Base-by-base conservation (phyloP, 2,797 vertebrate species). In the Poecilia gillii region DNA sequence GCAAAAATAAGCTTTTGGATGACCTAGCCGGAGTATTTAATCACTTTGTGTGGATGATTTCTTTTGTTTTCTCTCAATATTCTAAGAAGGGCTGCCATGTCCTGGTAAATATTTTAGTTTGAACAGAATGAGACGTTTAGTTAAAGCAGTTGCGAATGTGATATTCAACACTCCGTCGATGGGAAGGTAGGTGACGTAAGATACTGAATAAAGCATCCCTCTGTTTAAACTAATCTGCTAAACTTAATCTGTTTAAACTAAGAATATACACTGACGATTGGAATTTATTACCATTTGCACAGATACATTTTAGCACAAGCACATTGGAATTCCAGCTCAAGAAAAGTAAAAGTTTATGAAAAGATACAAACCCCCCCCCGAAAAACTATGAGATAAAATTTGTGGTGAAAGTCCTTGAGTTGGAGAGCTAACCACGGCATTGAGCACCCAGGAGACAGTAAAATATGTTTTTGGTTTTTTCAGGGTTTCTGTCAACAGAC, bases 401-500 rank as follows among this genome's bases (percentile, higher is more conserved):
- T 8, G 49, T 53, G 20, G 25, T 53, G 20, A 53, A 25, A 53
- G 49, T 53, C 20, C 49, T 53, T 53, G 49, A 25, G 49, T 25
- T 53, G 7, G 20, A 53, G 49, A 53, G 49, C 49, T 23, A 20
- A 18, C 6, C 49, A 51, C 18, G 7, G 49, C 49, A 23, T 51
- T 53, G 7, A 53, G 49, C 7, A 1, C 20, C 49, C 20, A 1
- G 3, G 20, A 9, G 23, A 53, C 2, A 25, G 7, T 9, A 53
- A 53, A 9, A 51, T 8, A 51, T 51, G 20, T 51, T 51, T 18
- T 47, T 47, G 6, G 0, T 57, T 73, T 75, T 74, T 84, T 62
- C 28, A 25, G 84, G 33, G 76, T 73, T 74, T 83, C 57, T 80
- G 81, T 66, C 78, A 77, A 74, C 11, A 43, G 68, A 55, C 1